Base-by-base conservation (phyloP, 1,140 invertebrate species). In the Hesperophylax magnus region DNA sequence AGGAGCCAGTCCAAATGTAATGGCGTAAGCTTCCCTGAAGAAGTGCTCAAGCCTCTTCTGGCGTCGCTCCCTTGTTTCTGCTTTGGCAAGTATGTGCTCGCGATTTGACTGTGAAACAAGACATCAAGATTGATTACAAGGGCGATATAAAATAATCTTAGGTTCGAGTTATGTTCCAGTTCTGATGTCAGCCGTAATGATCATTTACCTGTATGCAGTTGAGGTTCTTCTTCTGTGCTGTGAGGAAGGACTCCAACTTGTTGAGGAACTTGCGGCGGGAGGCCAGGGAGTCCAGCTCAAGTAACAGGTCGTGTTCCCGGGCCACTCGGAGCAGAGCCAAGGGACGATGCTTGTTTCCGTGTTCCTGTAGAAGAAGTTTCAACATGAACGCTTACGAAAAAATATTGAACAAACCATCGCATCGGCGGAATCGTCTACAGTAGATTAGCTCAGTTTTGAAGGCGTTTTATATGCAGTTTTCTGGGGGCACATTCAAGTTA, bases 1-100 rank as follows among this genome's bases (percentile, higher is more conserved):
- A 0, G 94, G 94, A 31, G 94, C 93, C 4, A 98, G 87, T 3
- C 97, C 97, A 87, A 98, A 98, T 0, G 97, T 98, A 69, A 99
- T 91, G 1, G 98, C 97, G 85, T 99, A 99, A 0, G 98, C 98
- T 89, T 99, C 98, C 84, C 98, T 93, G 90, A 99, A 99, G 91
- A 99, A 99, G 89, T 99, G 97, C 86, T 99, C 98, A 31, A 99
- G 87, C 84, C 98, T 94, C 84, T 96, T 95, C 85, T 99, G 97
- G 31, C 98, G 89, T 63, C 98, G 93, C 86, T 99, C 97, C 85
- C 98, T 96, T 0, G 98, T 99, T 89, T 99, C 97, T 11, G 98
- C 98, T 85, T 97, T 96, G 20, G 95, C 94, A 65, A 99, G 88
- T 91, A 99, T 96, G 61, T 97, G 93, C 84, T 99, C 97, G 69